A percentile compares a stretch with the other conserved stretches of the same genome.
Conservation (phyloP, 1,140 invertebrate species). For the Lasioglossum albipes region DNA sequence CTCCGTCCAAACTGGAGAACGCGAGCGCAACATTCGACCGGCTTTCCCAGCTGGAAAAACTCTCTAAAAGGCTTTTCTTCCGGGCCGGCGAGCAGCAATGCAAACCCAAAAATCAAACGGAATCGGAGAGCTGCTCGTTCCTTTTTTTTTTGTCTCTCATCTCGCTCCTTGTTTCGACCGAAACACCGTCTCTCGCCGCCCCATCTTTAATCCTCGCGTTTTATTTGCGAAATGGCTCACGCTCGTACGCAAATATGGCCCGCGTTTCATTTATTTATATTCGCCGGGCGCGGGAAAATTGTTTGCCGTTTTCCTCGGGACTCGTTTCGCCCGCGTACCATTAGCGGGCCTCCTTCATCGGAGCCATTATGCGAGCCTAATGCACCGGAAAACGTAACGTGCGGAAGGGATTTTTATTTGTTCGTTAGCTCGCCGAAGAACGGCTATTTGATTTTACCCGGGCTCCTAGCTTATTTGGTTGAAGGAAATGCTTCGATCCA, state of each 20-base stretch:
- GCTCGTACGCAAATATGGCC: constrained; percentile 1
- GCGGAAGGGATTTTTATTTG: constrained; percentile 45
- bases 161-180: no score
- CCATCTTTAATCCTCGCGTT: constrained; percentile 24
- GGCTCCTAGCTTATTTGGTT: not conserved
- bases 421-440: constrained; percentile 10
- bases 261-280: constrained; percentile 18
- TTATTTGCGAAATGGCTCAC: constrained; percentile 27
- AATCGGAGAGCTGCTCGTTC: constrained; percentile 20
- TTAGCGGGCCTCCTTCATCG: constrained; percentile 13
- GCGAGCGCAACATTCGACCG: constrained; percentile 59
- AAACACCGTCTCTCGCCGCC: not conserved
- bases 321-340: constrained; percentile 21
- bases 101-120: constrained; percentile 76
- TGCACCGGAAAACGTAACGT: constrained; percentile 38
- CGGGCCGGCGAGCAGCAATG: constrained; percentile 72
- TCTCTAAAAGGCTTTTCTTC: constrained; percentile 74
- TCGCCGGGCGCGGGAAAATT: constrained; percentile 2
- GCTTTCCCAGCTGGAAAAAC: constrained; percentile 75
- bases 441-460: constrained; percentile 10
- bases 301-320: constrained; percentile 33
- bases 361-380: constrained; percentile 26
- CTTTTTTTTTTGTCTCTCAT: not conserved
- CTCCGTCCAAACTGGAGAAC: constrained; percentile 29
- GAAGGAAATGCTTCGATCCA: not conserved